Evolutionary conservation across 2,113 vertebrate genomes (phyloP).

Genomic region (Piliocolobus tephrosceles): DNA sequence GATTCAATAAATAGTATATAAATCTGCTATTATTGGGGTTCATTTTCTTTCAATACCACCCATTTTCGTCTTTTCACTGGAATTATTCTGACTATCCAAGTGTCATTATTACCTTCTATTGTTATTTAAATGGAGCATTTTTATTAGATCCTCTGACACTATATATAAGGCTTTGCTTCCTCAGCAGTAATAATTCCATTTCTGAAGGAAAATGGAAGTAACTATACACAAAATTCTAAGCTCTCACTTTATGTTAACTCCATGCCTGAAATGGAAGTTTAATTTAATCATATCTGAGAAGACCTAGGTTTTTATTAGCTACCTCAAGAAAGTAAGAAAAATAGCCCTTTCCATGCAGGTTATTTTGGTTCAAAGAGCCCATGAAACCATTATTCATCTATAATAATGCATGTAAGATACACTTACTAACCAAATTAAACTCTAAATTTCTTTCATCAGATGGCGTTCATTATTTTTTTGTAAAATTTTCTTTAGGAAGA

Average conservation of each 20-base stretch:
- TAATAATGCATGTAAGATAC: constrained; percentile 10
- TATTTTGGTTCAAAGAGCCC: constrained; percentile 63
- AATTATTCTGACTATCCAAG: constrained; percentile 50
- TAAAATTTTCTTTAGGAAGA: constrained; percentile 14
- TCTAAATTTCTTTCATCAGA: constrained; percentile 34
- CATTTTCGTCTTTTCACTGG: constrained; percentile 62
- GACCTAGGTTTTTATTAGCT: constrained; percentile 37
- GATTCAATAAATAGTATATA: constrained; percentile 61
- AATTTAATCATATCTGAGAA: constrained; percentile 44
- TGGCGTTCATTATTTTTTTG: background rate
- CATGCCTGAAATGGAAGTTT: constrained; percentile 38
- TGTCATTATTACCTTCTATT: constrained; percentile 51
- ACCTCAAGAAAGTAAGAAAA: constrained; percentile 28
- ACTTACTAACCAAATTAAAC: constrained; percentile 46
- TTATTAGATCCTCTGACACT: constrained; percentile 42
- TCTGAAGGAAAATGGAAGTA: constrained; percentile 42
- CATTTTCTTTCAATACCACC: constrained; percentile 64
- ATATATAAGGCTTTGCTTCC: background rate
- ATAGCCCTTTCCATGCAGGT: background rate
- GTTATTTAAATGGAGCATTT: constrained; percentile 54
- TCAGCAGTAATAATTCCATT: constrained; percentile 16
- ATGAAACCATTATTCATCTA: constrained; percentile 43
- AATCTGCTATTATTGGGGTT: constrained; percentile 55
- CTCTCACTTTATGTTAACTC: constrained; percentile 57
- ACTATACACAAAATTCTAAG: constrained; percentile 45